Percentiles rank a stretch among this genome's conserved stretches.
phyloP scores from a whole-genome alignment of 2,113 vertebrate species.

The Dolichallabes microphthalmus region DNA sequence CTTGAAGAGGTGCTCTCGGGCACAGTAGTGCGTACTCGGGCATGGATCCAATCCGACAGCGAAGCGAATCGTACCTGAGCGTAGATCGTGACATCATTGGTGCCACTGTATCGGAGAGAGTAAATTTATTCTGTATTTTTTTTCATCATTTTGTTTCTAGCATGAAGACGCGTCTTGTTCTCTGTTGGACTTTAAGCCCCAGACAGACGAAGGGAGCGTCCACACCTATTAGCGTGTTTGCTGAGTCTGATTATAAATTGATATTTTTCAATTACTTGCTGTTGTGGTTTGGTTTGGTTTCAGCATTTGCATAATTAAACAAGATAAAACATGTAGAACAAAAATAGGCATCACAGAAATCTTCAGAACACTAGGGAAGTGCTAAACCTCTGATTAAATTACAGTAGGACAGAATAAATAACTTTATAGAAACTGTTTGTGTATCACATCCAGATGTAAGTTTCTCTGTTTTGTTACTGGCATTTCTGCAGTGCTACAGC shows the following conservation, averaged over 20 bases:
- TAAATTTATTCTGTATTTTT: background rate
- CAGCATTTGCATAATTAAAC: background rate
- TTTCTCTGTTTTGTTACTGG: background rate
- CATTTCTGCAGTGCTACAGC: background rate
- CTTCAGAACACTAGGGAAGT: background rate
- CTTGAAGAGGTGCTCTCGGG: too few relatives aligned
- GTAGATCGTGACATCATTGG: too few relatives aligned
- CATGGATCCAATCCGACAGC: too few relatives aligned
- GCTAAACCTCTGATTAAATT: background rate
- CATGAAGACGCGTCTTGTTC: conserved; percentile 26
- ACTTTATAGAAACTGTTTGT: background rate
- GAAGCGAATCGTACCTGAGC: too few relatives aligned
- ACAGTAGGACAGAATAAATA: background rate
- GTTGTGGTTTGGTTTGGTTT: background rate
- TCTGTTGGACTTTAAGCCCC: conserved; percentile 16
- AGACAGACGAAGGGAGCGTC: background rate
- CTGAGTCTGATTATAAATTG: conserved; percentile 2
- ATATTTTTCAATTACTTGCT: background rate
- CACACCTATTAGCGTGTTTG: conserved; percentile 5
- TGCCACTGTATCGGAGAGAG: too few relatives aligned
- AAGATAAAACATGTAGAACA: background rate
- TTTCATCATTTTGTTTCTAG: background rate
- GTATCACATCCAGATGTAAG: background rate
- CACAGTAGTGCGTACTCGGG: too few relatives aligned
- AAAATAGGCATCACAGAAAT: background rate